Percentiles rank a stretch among this genome's conserved stretches.
Evolutionary conservation across 2,888 invertebrate genomes (phyloP).

Genomic region (Aspidiotus rigidus): DNA sequence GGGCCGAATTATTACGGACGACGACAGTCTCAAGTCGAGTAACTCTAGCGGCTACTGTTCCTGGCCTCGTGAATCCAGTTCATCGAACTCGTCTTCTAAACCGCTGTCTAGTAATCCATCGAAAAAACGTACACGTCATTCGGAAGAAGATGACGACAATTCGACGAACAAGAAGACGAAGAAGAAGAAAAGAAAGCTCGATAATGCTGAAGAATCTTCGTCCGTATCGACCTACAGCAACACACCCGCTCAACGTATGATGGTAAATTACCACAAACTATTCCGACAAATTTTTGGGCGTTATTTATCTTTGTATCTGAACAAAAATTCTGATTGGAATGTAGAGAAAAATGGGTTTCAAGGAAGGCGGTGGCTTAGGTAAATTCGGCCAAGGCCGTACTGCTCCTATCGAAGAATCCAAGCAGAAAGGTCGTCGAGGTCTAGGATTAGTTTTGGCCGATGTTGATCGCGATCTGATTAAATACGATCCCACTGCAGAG

Average conservation of each 20-base stretch:
- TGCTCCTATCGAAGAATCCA: constrained; percentile 67
- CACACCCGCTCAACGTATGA: constrained; percentile 17
- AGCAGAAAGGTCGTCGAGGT: constrained; percentile 74
- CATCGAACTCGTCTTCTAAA: not conserved
- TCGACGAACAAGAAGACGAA: constrained; percentile 7
- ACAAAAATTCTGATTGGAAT: not conserved
- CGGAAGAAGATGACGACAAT: constrained; percentile 2
- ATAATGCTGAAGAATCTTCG: not conserved
- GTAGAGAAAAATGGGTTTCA: constrained; percentile 69
- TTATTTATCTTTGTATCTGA: not conserved
- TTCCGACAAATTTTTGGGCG: not conserved
- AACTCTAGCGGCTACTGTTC: too few species aligned
- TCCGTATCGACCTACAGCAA: constrained; percentile 7
- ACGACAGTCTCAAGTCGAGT: too few species aligned
- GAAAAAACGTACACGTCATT: constrained; percentile 16
- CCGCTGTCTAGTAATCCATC: not conserved
- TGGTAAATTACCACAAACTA: constrained; percentile 20
- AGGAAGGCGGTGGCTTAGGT: constrained; percentile 73
- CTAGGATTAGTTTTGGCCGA: constrained; percentile 56
- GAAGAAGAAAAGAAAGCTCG: constrained; percentile 9
- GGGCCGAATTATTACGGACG: too few species aligned
- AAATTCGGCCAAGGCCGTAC: constrained; percentile 71
- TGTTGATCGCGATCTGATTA: constrained; percentile 48
- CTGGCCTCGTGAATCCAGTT: not conserved
- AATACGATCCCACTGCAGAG: constrained; percentile 57